Evolutionary conservation across 2,113 vertebrate species (phyloP).

Genomic region (Saccopteryx leptura): DNA sequence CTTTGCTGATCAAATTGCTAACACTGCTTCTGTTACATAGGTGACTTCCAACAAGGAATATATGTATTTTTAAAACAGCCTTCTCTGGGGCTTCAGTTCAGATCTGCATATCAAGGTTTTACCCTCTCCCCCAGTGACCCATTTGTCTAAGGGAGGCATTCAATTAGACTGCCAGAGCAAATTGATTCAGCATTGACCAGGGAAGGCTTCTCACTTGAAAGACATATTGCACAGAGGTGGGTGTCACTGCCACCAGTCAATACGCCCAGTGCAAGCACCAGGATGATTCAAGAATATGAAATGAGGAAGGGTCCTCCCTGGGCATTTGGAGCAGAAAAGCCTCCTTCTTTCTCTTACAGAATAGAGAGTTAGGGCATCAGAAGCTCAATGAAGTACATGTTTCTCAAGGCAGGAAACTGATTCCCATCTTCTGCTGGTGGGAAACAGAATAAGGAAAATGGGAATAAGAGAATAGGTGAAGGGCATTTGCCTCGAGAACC

Average conservation of each 20-base stretch:
- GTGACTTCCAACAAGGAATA: conserved; percentile 39
- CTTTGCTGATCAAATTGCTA: conserved; percentile 54
- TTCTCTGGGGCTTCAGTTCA: conserved; percentile 54
- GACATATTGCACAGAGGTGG: conserved; percentile 48
- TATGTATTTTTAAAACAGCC: conserved; percentile 49
- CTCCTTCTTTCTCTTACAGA: background rate
- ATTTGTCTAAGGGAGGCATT: conserved; percentile 83
- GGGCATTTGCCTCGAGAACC: background rate
- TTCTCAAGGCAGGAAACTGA: background rate
- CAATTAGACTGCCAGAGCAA: conserved; percentile 77
- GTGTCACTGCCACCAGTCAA: conserved; percentile 48
- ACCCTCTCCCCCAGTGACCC: conserved; percentile 73
- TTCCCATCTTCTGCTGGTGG: background rate
- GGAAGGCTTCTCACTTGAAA: conserved; percentile 73
- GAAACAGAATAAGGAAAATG: background rate
- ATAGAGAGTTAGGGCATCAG: background rate
- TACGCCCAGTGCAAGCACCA: background rate
- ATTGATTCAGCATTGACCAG: conserved; percentile 80
- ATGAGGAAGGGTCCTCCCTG: conserved; percentile 7
- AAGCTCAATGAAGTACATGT: background rate
- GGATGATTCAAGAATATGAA: conserved; percentile 30
- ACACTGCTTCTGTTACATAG: background rate
- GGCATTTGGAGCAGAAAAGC: background rate
- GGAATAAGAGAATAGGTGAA: background rate
- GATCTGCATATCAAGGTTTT: conserved; percentile 80